A percentile compares a stretch with the other conserved stretches of the same genome.
These are phyloP conservation scores for Eupithecia vulgata DNA, from an alignment of 2,888 invertebrate species.

Conservation along the genomic window DNA sequence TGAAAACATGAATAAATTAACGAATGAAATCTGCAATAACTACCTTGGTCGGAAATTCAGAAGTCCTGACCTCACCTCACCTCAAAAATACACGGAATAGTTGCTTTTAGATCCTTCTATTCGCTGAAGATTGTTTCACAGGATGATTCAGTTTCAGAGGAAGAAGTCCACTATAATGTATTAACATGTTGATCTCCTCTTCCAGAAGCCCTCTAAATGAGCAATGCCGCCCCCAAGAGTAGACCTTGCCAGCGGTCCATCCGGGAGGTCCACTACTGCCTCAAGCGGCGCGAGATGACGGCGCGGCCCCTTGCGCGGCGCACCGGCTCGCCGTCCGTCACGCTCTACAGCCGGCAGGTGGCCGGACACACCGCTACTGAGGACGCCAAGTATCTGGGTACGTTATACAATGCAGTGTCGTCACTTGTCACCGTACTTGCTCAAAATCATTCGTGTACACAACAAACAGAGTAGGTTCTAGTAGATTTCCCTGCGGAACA, in stretches of 20 bases:
- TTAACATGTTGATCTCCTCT: conserved; percentile 15
- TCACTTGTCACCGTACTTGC: neutral
- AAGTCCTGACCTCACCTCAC: no score
- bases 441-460: neutral
- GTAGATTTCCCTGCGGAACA: neutral
- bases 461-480: neutral
- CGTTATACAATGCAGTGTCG: conserved; percentile 17
- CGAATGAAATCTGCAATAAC: neutral
- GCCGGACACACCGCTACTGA: conserved; percentile 65
- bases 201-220: conserved; percentile 69
- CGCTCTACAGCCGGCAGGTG: conserved; percentile 69
- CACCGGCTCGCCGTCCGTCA: conserved; percentile 54
- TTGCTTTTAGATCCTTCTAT: neutral
- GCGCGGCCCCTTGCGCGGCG: conserved; percentile 62
- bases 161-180: neutral
- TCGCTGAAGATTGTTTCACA: neutral
- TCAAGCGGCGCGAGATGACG: conserved; percentile 60
- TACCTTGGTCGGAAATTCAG: neutral
- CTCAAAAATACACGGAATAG: no score
- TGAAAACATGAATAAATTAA: neutral
- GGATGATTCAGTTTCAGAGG: neutral
- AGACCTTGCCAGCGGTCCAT: conserved; percentile 71
- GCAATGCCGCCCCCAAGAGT: conserved; percentile 59
- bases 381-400: conserved; percentile 66
- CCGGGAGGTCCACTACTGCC: conserved; percentile 71